Evolutionary conservation across 1,140 invertebrate genomes (phyloP), one percentile per base, ranked within the genome.

Genomic region (Acromyrmex heyeri): DNA sequence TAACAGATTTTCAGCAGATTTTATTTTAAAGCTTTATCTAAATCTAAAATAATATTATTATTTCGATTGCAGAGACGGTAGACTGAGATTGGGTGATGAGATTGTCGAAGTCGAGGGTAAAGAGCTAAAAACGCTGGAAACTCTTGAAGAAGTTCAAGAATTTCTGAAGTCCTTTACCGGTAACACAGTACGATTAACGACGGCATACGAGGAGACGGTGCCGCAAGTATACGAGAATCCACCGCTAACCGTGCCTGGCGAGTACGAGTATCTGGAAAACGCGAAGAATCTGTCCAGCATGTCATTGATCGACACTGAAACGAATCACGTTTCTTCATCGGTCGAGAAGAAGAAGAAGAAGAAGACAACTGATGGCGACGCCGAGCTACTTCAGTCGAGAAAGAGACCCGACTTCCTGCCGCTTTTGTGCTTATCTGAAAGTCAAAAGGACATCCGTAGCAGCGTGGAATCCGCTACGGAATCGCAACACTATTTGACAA

Each of bases 91-190:
- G 64, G 97, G 97, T 7, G 98, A 98, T 94, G 98, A 98, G 95
- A 97, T 98, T 79, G 96, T 98, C 18, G 98, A 98, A 94, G 97
- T 98, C 10, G 98, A 98, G 93, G 97, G 98, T 2, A 96, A 97
- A 91, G 96, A 98, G 86, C 95, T 99, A 82, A 96, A 97, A 69
- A 98, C 97, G 0, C 95, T 98, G 77, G 96, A 97, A 72, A 97
- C 96, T n/a, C 92, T 97, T 50, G 96, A 96, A 92, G 96, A 96
- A 91, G 96, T 97, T 18, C 96, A 97, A 75, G 92, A 95, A 77
- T 95, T 95, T 64, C 87, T 95, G 50, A 93, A 90, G 65, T 95
- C 95, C 3, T 94, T 94, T 85, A 93, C 91, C 3, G 93, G 92
- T 14, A 95, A 92, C 44, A 94, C 92, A 81, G 89, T 95, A 27